phyloP scores from a whole-genome alignment of 1,140 invertebrate species.

The Lucilia cuprina region DNA sequence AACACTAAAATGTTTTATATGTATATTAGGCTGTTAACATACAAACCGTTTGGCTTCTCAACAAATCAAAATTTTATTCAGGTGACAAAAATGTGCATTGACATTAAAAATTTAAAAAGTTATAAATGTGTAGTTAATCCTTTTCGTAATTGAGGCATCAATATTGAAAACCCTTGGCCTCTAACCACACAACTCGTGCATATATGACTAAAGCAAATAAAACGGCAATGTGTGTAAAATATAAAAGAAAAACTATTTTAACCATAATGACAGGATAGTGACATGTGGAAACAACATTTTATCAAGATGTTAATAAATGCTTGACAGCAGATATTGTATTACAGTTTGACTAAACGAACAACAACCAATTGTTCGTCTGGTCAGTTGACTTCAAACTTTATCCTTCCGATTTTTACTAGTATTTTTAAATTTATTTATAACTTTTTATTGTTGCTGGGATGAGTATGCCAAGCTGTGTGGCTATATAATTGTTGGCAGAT shows the following conservation, averaged over 20 bases:
- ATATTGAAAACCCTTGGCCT: too few species aligned
- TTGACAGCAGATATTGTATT: not conserved
- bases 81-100: too few species aligned
- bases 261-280: conserved; percentile 10
- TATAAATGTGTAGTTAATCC: too few species aligned
- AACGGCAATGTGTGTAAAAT: not conserved
- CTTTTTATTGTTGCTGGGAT: not conserved
- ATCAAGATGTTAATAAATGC: not conserved
- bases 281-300: not conserved
- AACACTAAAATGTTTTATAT: too few species aligned
- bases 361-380: not conserved
- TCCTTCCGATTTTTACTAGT: not conserved
- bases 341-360: not conserved
- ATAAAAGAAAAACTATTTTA: not conserved
- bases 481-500: too few species aligned
- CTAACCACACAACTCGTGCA: not conserved
- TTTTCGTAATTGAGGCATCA: too few species aligned
- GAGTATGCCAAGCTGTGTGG: too few species aligned
- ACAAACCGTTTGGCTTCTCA: too few species aligned
- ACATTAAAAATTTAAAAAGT: too few species aligned
- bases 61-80: too few species aligned
- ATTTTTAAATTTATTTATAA: not conserved
- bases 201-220: not conserved
- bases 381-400: not conserved
- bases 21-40: too few species aligned